These are phyloP conservation scores for Caenorhabditis sp. DNA, from an alignment of 2,888 invertebrate genomes.

Conservation along the genomic window DNA sequence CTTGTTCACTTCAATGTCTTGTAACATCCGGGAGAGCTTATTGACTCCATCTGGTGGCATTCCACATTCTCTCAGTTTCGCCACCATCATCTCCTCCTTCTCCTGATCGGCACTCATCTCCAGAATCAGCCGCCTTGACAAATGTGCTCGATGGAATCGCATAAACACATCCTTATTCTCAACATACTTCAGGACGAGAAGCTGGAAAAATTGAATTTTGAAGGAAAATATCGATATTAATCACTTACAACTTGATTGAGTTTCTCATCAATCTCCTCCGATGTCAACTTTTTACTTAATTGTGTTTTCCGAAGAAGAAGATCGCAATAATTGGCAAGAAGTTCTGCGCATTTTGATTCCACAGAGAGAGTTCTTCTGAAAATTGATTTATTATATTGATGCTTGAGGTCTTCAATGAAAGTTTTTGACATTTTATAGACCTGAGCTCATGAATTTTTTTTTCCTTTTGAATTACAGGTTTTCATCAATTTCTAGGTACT, in stretches of 20 bases:
- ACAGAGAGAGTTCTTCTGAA: constrained; percentile 47
- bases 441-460: too few species aligned
- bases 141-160: constrained; percentile 97
- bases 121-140: constrained; percentile 91
- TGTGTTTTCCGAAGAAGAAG: constrained; percentile 95
- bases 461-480: too few species aligned
- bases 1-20: constrained; percentile 85
- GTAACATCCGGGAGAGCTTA: constrained; percentile 91
- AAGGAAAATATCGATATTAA: neutral
- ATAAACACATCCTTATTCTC: constrained; percentile 99
- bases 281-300: constrained; percentile 91
- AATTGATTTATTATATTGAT: neutral
- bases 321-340: constrained; percentile 99
- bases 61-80: constrained; percentile 90
- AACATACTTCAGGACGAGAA: constrained; percentile 96
- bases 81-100: constrained; percentile 99
- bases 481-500: too few species aligned
- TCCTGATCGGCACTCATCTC: constrained; percentile 98
- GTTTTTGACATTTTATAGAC: neutral
- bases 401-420: neutral
- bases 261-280: constrained; percentile 93
- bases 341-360: constrained; percentile 97
- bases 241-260: constrained; percentile 84
- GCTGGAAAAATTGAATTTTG: constrained; percentile 62
- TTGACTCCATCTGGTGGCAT: constrained; percentile 99